Percentiles rank a stretch among this genome's conserved stretches.
Evolutionary conservation across 1,140 invertebrate species (phyloP).

Genomic region (Drosophila chauvacae): DNA sequence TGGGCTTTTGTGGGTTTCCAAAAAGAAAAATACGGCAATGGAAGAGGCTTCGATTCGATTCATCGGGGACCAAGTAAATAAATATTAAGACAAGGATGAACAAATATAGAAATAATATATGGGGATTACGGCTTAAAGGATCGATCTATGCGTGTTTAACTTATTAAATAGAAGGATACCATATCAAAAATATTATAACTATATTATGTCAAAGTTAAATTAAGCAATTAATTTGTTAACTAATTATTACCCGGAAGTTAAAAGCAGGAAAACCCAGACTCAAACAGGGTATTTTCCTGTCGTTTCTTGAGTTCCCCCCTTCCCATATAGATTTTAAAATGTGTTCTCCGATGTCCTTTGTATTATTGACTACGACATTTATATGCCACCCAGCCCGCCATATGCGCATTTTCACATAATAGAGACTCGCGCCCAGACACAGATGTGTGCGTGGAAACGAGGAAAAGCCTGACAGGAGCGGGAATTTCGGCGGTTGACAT

Average conservation of each 20-base stretch:
- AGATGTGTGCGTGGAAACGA: conserved; percentile 25
- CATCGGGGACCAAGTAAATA: conserved; percentile 2
- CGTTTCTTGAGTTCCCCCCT: background rate
- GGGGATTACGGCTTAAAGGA: background rate
- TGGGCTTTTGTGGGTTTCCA: conserved; percentile 41
- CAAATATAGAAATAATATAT: conserved; percentile 9
- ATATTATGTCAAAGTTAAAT: background rate
- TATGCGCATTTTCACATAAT: conserved; percentile 76
- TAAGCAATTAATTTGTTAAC: background rate
- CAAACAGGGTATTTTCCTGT: background rate
- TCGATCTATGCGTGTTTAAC: background rate
- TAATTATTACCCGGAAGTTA: background rate
- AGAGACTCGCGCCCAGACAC: conserved; percentile 38
- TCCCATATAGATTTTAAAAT: conserved; percentile 66
- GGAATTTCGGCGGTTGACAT: conserved; percentile 61
- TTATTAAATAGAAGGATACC: background rate
- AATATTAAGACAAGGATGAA: background rate
- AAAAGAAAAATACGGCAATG: background rate
- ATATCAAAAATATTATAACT: background rate
- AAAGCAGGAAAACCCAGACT: background rate
- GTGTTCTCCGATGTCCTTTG: conserved; percentile 34
- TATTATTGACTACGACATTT: conserved; percentile 75
- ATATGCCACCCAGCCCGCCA: conserved; percentile 63
- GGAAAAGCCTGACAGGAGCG: conserved; percentile 44
- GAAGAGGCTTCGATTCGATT: background rate